These are phyloP conservation scores for Ameiurus melas DNA, from an alignment of 2,113 vertebrate species.

Conservation along the genomic window DNA sequence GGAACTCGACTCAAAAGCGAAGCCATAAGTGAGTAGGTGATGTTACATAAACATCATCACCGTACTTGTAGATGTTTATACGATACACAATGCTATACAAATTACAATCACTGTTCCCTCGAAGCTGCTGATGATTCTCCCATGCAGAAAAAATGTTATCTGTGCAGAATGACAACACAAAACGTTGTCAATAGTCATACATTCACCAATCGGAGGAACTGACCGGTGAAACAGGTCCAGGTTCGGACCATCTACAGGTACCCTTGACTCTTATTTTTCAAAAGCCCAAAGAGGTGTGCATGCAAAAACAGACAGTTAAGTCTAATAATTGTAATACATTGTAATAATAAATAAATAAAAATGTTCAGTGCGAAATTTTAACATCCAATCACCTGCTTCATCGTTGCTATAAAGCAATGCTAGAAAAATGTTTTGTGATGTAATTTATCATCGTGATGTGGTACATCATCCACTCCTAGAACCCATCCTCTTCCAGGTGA, in stretches of 20 bases:
- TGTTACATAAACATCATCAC: neutral
- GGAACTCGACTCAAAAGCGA: neutral
- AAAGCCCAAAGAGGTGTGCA: neutral
- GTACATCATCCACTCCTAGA: no score
- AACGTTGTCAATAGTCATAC: neutral
- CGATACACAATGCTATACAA: no score
- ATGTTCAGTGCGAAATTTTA: neutral
- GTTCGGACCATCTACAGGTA: neutral
- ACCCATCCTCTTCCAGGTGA: no score
- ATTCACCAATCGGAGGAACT: no score
- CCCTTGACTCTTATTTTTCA: neutral
- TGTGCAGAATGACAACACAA: neutral
- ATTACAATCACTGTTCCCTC: neutral
- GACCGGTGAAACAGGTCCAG: no score
- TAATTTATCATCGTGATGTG: no score
- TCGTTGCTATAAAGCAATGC: neutral
- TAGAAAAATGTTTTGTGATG: neutral
- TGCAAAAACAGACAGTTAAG: neutral
- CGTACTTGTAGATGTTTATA: neutral
- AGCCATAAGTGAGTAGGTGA: neutral
- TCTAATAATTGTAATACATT: neutral
- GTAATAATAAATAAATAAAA: neutral
- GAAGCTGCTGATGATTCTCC: neutral
- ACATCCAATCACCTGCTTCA: neutral
- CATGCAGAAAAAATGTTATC: neutral